phyloP scores from a whole-genome alignment of 1,140 invertebrate genomes.

The Drosophila quadrilineata region DNA sequence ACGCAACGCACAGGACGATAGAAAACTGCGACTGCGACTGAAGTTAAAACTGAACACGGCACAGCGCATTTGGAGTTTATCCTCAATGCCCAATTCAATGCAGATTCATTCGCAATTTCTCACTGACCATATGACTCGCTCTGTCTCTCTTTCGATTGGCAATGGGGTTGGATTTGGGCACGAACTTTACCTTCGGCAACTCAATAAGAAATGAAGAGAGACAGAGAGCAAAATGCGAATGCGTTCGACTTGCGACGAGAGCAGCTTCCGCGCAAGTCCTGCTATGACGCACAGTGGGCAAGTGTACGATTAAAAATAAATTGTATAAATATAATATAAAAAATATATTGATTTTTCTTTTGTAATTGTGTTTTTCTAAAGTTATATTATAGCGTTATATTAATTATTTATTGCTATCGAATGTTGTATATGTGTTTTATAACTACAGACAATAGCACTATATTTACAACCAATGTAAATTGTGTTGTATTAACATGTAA shows the following conservation, averaged over 20 bases:
- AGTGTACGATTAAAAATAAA: neutral
- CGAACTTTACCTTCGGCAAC: neutral
- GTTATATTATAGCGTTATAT: too few relatives aligned
- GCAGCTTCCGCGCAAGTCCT: conserved; percentile 77
- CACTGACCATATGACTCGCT: conserved; percentile 54
- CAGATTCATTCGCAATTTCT: conserved; percentile 11
- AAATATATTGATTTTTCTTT: too few relatives aligned
- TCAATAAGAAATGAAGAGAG: neutral
- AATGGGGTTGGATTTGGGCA: too few relatives aligned
- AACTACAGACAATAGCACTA: too few relatives aligned
- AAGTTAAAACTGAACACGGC: too few relatives aligned
- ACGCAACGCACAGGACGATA: conserved; percentile 35
- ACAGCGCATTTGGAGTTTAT: too few relatives aligned
- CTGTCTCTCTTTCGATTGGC: neutral
- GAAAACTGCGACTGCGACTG: conserved; percentile 33
- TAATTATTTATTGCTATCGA: too few relatives aligned
- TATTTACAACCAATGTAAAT: conserved; percentile 46
- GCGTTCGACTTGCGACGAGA: too few relatives aligned
- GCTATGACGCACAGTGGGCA: conserved; percentile 17
- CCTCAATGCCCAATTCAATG: conserved; percentile 1
- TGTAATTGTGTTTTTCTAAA: too few relatives aligned
- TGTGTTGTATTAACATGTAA: conserved; percentile 57
- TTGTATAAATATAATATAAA: too few relatives aligned
- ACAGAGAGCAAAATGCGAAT: too few relatives aligned
- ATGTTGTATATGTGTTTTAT: too few relatives aligned